Percentiles rank a stretch among this genome's conserved stretches.
phyloP scores from a whole-genome alignment of 2,113 vertebrate species.

The Mormoops blainvillei region DNA sequence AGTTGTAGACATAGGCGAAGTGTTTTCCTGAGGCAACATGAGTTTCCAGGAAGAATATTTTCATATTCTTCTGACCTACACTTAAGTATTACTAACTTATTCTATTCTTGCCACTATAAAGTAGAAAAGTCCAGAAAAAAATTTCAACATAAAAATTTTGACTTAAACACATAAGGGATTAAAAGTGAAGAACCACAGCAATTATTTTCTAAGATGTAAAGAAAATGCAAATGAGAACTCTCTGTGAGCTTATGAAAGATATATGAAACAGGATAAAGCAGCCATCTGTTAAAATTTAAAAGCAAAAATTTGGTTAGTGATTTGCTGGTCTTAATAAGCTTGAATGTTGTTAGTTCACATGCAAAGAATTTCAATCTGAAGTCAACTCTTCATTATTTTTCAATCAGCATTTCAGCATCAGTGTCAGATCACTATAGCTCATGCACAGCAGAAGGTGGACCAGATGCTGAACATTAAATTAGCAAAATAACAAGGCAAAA shows the following conservation, averaged over 20 bases:
- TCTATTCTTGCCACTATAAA: slow-evolving; percentile 8
- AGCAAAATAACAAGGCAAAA: slow-evolving; percentile 43
- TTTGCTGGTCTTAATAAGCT: slow-evolving; percentile 55
- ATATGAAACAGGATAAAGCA: slow-evolving; percentile 32
- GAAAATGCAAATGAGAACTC: slow-evolving; percentile 49
- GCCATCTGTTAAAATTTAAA: slow-evolving; percentile 51
- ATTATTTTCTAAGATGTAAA: slow-evolving; percentile 60
- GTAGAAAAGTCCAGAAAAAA: slow-evolving; percentile 13
- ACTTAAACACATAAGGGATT: neutral
- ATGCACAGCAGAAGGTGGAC: neutral
- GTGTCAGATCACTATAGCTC: neutral
- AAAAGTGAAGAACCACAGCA: neutral
- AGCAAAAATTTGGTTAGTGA: slow-evolving; percentile 50
- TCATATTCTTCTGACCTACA: neutral
- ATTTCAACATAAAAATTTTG: slow-evolving; percentile 9
- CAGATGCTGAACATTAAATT: slow-evolving; percentile 54
- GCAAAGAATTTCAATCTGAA: slow-evolving; percentile 40
- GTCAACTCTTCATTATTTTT: slow-evolving; percentile 57
- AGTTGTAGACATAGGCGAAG: neutral
- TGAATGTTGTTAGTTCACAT: slow-evolving; percentile 32
- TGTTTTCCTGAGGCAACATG: neutral
- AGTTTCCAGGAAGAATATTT: slow-evolving; percentile 38
- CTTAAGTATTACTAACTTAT: slow-evolving; percentile 16
- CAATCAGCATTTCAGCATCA: slow-evolving; percentile 42
- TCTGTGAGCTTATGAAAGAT: slow-evolving; percentile 36